Evolutionary conservation across 2,888 invertebrate species (phyloP).

Genomic region (Clivina fossor): DNA sequence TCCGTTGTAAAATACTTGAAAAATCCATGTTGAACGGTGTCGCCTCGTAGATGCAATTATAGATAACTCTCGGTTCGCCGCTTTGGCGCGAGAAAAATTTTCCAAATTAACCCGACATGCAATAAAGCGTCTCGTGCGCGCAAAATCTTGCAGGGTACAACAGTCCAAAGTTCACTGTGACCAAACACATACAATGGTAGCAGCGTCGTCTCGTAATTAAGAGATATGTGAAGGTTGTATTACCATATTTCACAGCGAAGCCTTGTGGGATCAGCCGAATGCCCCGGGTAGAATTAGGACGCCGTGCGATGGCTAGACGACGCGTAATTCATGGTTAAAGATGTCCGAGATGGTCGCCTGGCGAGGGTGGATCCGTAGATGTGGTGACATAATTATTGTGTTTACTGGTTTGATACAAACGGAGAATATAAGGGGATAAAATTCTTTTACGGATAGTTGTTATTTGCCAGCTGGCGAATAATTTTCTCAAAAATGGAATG

Average conservation of each 20-base stretch:
- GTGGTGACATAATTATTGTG: slow-evolving; percentile 30
- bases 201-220: slow-evolving; percentile 26
- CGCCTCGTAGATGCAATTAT: slow-evolving; percentile 24
- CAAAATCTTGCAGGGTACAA: too few relatives aligned
- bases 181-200: too few relatives aligned
- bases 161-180: too few relatives aligned
- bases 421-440: background rate
- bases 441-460: background rate
- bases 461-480: background rate
- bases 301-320: slow-evolving; percentile 15
- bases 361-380: background rate
- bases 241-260: slow-evolving; percentile 33
- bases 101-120: too few relatives aligned
- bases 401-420: slow-evolving; percentile 19
- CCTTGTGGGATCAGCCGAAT: slow-evolving; percentile 29
- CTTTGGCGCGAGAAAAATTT: background rate
- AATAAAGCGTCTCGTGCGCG: too few relatives aligned
- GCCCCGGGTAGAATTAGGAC: slow-evolving; percentile 13
- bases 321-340: slow-evolving; percentile 31
- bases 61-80: slow-evolving; percentile 18
- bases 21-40: too few relatives aligned
- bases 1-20: too few relatives aligned
- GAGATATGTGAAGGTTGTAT: slow-evolving; percentile 35
- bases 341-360: background rate
- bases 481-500: background rate